phyloP scores from a whole-genome alignment of 2,113 vertebrate species.

The Pelusios castaneus region DNA sequence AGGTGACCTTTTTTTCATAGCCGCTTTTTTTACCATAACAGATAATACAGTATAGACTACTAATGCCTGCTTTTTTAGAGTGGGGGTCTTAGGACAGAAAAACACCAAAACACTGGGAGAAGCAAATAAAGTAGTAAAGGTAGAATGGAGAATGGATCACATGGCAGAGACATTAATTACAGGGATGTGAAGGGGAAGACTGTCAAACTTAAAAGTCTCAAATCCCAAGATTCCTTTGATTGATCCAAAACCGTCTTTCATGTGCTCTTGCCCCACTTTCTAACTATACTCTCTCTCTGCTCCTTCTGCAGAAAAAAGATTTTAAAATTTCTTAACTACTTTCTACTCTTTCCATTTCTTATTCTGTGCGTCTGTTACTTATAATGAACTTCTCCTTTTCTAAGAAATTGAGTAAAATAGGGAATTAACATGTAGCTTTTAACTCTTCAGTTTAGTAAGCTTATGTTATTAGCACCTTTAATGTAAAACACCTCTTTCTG shows the following conservation, averaged over 20 bases:
- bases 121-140: background rate
- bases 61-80: background rate
- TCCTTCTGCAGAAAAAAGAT: background rate
- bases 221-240: background rate
- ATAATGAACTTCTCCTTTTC: background rate
- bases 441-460: background rate
- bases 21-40: background rate
- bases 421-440: background rate
- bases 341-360: background rate
- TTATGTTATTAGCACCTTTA: background rate
- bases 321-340: background rate
- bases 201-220: background rate
- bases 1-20: slow-evolving; percentile 9
- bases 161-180: background rate
- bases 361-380: background rate
- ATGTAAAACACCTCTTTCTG: background rate
- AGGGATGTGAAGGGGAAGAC: background rate
- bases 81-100: background rate
- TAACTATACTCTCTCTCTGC: background rate
- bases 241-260: background rate
- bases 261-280: background rate
- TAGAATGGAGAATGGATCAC: background rate
- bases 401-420: background rate
- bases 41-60: slow-evolving; percentile 11
- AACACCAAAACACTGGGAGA: background rate